phyloP scores from a whole-genome alignment of 2,888 invertebrate genomes.

The Volucella inflata region DNA sequence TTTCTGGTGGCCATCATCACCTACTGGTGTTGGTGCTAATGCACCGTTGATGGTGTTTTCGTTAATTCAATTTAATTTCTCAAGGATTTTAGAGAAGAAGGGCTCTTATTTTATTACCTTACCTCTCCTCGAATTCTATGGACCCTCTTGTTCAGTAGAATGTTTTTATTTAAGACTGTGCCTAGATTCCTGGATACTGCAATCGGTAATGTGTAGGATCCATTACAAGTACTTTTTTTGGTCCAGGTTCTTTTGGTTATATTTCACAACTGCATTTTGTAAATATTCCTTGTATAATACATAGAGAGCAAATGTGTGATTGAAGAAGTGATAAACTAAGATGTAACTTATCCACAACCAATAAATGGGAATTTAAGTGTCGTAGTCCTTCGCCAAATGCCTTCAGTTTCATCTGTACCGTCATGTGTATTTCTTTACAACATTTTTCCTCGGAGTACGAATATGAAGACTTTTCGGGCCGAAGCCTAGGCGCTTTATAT shows the following conservation, averaged over 20 bases:
- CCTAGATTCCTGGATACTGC: neutral
- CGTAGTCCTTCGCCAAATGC: no score
- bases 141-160: neutral
- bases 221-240: neutral
- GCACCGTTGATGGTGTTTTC: neutral
- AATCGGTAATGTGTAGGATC: neutral
- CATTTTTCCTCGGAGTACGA: no score
- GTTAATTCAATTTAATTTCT: conserved; percentile 38
- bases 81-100: conserved; percentile 15
- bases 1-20: neutral
- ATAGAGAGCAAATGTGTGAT: no score
- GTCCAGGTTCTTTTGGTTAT: neutral
- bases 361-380: no score
- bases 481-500: no score
- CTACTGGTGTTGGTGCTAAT: neutral
- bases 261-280: neutral
- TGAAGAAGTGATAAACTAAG: no score
- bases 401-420: no score
- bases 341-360: no score
- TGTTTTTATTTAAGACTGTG: neutral
- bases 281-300: neutral
- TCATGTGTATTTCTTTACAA: no score
- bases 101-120: conserved; percentile 41
- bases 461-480: no score
- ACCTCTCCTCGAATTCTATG: neutral